Evolutionary conservation across 2,888 invertebrate genomes (phyloP).

Genomic region (Sinopyrophorus schimmeli): DNA sequence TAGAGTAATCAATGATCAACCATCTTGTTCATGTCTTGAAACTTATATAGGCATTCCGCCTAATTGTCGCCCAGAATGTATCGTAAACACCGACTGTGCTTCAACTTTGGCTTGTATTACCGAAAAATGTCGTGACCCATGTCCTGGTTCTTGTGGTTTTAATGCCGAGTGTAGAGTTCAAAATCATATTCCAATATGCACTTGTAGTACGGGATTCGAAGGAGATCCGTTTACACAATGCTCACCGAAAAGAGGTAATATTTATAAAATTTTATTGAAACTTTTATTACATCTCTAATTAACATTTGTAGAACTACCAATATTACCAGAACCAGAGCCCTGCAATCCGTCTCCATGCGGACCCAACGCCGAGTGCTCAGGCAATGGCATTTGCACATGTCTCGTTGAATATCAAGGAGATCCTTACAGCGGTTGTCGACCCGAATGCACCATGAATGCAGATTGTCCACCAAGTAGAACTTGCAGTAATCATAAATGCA

Average conservation of each 20-base stretch:
- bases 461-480: slow-evolving; percentile 77
- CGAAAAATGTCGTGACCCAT: slow-evolving; percentile 75
- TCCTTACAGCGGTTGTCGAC: slow-evolving; percentile 74
- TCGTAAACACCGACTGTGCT: slow-evolving; percentile 70
- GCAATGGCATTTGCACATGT: slow-evolving; percentile 72
- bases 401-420: slow-evolving; percentile 71
- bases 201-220: slow-evolving; percentile 59
- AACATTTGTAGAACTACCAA: slow-evolving; percentile 19
- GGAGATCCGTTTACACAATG: slow-evolving; percentile 64
- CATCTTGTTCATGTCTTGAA: slow-evolving; percentile 69
- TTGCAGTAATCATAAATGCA: slow-evolving; percentile 76
- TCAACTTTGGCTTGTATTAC: slow-evolving; percentile 68
- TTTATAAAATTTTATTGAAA: not conserved
- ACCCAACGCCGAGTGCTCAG: slow-evolving; percentile 72
- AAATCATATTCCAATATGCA: slow-evolving; percentile 65
- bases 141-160: slow-evolving; percentile 67
- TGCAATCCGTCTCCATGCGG: slow-evolving; percentile 78
- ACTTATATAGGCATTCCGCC: slow-evolving; percentile 76
- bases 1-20: slow-evolving; percentile 64
- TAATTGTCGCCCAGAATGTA: slow-evolving; percentile 73
- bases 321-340: slow-evolving; percentile 56
- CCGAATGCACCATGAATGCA: slow-evolving; percentile 79
- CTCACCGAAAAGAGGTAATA: slow-evolving; percentile 45
- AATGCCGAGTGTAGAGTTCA: slow-evolving; percentile 62
- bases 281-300: not conserved